Percentiles rank a stretch among this genome's conserved stretches.
Evolutionary conservation across 2,888 invertebrate species (phyloP).

Genomic region (Meganola albula): DNA sequence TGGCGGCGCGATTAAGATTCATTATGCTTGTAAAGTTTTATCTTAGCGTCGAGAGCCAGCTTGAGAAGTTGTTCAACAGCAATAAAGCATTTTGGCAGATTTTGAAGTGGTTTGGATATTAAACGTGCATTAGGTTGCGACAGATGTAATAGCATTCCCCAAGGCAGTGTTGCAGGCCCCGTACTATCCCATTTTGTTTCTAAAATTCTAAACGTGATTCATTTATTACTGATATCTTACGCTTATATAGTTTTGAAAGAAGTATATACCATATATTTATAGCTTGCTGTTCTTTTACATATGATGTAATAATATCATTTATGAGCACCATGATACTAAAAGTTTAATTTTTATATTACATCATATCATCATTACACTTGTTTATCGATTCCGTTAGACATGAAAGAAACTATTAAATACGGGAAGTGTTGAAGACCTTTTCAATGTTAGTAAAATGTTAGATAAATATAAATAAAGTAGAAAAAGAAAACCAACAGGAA

Average conservation of each 20-base stretch:
- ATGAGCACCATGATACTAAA: too few relatives aligned
- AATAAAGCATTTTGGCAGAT: constrained; percentile 76
- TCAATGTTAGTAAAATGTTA: too few relatives aligned
- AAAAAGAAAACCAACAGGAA: constrained; percentile 9
- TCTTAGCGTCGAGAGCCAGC: constrained; percentile 52
- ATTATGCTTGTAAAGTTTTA: constrained; percentile 75
- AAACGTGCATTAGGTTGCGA: constrained; percentile 69
- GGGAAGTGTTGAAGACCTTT: too few relatives aligned
- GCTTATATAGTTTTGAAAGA: constrained; percentile 33
- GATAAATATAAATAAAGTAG: too few relatives aligned
- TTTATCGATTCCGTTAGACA: too few relatives aligned
- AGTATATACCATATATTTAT: too few relatives aligned
- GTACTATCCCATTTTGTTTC: constrained; percentile 28
- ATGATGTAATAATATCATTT: too few relatives aligned
- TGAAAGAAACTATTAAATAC: too few relatives aligned
- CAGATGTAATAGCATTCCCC: constrained; percentile 44
- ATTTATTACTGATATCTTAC: constrained; percentile 34
- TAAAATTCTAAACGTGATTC: too few relatives aligned
- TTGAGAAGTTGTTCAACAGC: constrained; percentile 62
- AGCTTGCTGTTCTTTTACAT: too few relatives aligned
- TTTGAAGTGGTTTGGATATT: constrained; percentile 67
- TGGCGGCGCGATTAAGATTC: constrained; percentile 72
- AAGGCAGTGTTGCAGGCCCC: constrained; percentile 28
- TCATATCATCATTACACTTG: too few relatives aligned
- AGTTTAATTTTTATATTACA: too few relatives aligned